phyloP scores from a whole-genome alignment of 2,113 vertebrate genomes.

The Melospiza melodia region DNA sequence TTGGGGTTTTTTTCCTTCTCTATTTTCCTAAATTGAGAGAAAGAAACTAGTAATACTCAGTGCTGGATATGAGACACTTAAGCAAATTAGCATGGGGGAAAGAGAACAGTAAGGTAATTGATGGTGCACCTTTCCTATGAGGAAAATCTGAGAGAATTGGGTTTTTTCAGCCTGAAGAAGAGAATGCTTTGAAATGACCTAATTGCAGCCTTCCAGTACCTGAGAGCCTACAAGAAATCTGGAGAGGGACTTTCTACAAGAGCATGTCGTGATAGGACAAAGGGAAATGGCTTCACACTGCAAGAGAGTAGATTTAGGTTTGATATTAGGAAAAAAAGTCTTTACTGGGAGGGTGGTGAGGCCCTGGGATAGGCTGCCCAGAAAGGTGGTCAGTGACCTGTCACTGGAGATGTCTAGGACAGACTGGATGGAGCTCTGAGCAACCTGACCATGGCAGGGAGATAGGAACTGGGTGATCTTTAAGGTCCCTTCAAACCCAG shows the following conservation, averaged over 20 bases:
- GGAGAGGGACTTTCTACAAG: not conserved
- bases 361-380: not conserved
- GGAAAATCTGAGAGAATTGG: not conserved
- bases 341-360: not conserved
- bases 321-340: not conserved
- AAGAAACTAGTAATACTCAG: not conserved
- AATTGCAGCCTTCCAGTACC: not conserved
- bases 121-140: not conserved
- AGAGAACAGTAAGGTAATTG: not conserved
- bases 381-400: not conserved
- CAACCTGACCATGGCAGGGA: not conserved
- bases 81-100: not conserved
- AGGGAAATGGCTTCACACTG: not conserved
- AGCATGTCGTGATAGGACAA: not conserved
- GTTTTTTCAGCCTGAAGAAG: not conserved
- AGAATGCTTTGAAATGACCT: not conserved
- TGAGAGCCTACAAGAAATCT: not conserved
- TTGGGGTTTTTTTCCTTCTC: not conserved
- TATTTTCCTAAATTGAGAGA: not conserved
- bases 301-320: not conserved
- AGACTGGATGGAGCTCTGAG: not conserved
- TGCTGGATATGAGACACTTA: not conserved
- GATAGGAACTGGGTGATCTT: not conserved
- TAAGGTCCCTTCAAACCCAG: not conserved
- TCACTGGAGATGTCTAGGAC: not conserved